Conservation (phyloP, 2,888 invertebrate species). For the Lasioglossum villosulum region DNA sequence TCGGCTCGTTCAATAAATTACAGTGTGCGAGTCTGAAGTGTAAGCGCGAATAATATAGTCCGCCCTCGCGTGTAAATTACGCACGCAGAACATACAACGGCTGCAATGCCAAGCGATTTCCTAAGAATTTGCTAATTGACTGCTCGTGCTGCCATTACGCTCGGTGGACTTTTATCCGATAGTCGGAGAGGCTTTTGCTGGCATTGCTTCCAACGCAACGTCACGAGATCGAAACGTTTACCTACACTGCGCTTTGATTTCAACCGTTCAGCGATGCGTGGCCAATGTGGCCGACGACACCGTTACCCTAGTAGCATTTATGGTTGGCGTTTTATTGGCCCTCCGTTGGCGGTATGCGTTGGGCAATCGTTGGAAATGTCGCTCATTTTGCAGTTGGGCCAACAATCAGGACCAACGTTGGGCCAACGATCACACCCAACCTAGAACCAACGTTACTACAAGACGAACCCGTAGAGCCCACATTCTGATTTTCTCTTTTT, state of each 20-base stretch:
- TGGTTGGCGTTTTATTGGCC: too few relatives aligned
- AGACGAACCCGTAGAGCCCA: too few relatives aligned
- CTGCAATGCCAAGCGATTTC: slow-evolving; percentile 79
- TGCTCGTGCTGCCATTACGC: slow-evolving; percentile 38
- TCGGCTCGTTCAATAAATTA: slow-evolving; percentile 60
- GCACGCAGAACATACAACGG: slow-evolving; percentile 70
- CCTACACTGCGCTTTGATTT: not conserved
- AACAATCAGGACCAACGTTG: too few relatives aligned
- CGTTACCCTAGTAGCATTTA: too few relatives aligned
- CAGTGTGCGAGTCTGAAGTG: slow-evolving; percentile 54
- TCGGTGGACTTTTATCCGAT: slow-evolving; percentile 35
- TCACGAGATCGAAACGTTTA: slow-evolving; percentile 40
- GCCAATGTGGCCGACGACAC: not conserved
- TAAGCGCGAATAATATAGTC: slow-evolving; percentile 80
- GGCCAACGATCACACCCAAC: too few relatives aligned
- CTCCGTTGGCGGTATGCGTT: too few relatives aligned
- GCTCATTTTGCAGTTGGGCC: too few relatives aligned
- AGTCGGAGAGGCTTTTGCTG: slow-evolving; percentile 33
- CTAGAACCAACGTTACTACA: too few relatives aligned
- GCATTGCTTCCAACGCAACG: slow-evolving; percentile 36
- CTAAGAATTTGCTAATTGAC: slow-evolving; percentile 60
- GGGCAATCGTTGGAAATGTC: too few relatives aligned
- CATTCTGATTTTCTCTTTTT: too few relatives aligned
- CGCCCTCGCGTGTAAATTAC: slow-evolving; percentile 78
- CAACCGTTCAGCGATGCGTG: not conserved